phyloP scores from a whole-genome alignment of 53 echinoderm and acorn worm genomes.

The Patiria pectinifera region DNA sequence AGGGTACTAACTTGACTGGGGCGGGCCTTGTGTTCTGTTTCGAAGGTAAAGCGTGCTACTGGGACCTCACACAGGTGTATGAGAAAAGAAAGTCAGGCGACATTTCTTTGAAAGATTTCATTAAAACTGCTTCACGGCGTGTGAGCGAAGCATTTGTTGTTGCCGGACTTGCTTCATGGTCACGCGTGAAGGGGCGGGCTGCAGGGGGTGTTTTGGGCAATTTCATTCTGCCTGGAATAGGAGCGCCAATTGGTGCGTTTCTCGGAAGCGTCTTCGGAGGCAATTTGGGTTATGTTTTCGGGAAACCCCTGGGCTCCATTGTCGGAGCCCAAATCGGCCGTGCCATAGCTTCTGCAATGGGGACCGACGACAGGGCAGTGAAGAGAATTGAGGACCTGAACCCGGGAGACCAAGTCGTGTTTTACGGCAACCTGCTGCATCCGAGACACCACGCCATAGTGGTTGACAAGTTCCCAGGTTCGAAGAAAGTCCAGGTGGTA shows the following conservation, averaged over 20 bases:
- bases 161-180: slow-evolving; percentile 4
- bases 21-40: not conserved
- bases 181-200: not conserved
- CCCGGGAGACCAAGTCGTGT: slow-evolving; percentile 67
- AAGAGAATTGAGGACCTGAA: slow-evolving; percentile 27
- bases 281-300: slow-evolving; percentile 4
- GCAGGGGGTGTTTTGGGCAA: too few relatives aligned
- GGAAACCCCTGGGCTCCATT: slow-evolving; percentile 25
- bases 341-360: not conserved
- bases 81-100: slow-evolving; percentile 3
- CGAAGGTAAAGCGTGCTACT: slow-evolving; percentile 4
- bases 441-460: slow-evolving; percentile 75
- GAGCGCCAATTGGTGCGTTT: not conserved
- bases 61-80: slow-evolving; percentile 14
- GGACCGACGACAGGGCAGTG: slow-evolving; percentile 49
- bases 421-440: slow-evolving; percentile 57
- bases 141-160: slow-evolving; percentile 8
- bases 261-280: slow-evolving; percentile 31
- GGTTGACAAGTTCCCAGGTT: not conserved
- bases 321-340: slow-evolving; percentile 23
- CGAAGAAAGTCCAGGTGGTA: slow-evolving; percentile 58
- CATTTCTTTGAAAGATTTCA: slow-evolving; percentile 23
- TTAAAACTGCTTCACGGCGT: not conserved
- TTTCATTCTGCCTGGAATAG: not conserved
- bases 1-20: not conserved